phyloP scores from a whole-genome alignment of 2,113 vertebrate species.

The Crotalus viridis region DNA sequence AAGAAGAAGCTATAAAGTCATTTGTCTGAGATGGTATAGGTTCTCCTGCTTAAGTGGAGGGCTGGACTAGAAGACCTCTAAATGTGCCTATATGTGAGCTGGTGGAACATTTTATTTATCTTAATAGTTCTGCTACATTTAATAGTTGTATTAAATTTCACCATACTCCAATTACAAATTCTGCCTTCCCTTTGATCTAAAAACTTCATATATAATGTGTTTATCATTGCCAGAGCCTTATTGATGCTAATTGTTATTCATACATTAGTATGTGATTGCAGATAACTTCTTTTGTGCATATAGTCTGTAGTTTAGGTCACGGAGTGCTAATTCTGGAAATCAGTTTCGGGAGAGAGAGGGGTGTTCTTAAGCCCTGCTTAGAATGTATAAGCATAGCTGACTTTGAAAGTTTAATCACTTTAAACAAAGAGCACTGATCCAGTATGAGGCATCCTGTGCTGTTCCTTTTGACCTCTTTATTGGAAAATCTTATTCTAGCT shows the following conservation, averaged over 20 bases:
- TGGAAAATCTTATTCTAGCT: slow-evolving; percentile 40
- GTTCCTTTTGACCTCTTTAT: slow-evolving; percentile 43
- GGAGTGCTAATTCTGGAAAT: slow-evolving; percentile 53
- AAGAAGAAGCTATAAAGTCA: no score
- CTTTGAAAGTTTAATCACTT: slow-evolving; percentile 59
- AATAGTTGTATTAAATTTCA: slow-evolving; percentile 5
- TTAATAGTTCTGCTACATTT: neutral
- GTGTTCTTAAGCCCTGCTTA: slow-evolving; percentile 39
- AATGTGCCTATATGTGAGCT: neutral
- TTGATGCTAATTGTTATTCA: slow-evolving; percentile 29
- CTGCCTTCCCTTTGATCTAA: neutral
- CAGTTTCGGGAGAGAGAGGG: slow-evolving; percentile 42
- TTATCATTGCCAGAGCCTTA: slow-evolving; percentile 28
- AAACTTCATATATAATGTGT: slow-evolving; percentile 13
- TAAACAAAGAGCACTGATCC: slow-evolving; percentile 53
- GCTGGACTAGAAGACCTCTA: no score
- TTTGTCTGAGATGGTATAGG: no score
- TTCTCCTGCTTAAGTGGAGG: no score
- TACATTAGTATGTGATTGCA: slow-evolving; percentile 33
- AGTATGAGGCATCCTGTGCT: slow-evolving; percentile 38
- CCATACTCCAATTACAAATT: neutral
- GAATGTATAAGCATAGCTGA: slow-evolving; percentile 40
- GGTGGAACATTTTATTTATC: neutral
- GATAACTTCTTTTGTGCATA: slow-evolving; percentile 35
- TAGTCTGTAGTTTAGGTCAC: slow-evolving; percentile 48